phyloP scores from a whole-genome alignment of 2,113 vertebrate species.

The Hystrix cristata region DNA sequence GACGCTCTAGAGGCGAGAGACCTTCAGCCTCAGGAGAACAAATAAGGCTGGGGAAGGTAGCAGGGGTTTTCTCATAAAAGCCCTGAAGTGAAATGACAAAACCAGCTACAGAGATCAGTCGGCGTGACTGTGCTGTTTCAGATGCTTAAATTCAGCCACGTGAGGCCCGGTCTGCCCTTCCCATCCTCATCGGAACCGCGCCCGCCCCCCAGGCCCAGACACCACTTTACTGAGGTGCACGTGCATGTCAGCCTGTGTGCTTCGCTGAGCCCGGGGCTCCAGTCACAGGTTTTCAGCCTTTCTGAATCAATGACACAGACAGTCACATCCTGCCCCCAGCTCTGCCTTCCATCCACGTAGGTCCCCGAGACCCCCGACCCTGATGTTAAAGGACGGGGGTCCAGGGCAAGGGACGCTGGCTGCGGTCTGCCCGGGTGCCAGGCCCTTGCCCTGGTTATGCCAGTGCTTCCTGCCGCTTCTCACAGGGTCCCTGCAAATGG shows the following conservation, averaged over 20 bases:
- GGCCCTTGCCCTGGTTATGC: not conserved
- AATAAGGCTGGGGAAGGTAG: not conserved
- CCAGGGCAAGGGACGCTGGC: not conserved
- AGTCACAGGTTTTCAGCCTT: not conserved
- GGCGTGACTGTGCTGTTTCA: not conserved
- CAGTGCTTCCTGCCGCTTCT: accelerated
- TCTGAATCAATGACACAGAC: not conserved
- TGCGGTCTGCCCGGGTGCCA: not conserved
- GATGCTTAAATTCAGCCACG: not conserved
- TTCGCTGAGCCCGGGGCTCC: too few relatives aligned
- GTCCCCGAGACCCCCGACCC: not conserved
- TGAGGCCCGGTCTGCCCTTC: not conserved
- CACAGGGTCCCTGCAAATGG: not conserved
- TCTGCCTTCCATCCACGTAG: accelerated
- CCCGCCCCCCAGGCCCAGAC: too few relatives aligned
- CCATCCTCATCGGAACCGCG: too few relatives aligned
- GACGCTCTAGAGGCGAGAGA: not conserved
- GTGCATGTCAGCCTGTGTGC: too few relatives aligned
- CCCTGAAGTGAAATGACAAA: not conserved
- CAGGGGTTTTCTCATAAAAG: not conserved
- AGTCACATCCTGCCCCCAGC: accelerated
- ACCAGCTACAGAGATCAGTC: not conserved
- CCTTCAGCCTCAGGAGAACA: not conserved
- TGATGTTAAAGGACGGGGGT: not conserved
- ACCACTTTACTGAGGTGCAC: too few relatives aligned